Percentiles rank a stretch among this genome's conserved stretches.
These are phyloP conservation scores for Malurus cyaneus DNA, from an alignment of 2,113 vertebrate genomes.

Conservation along the genomic window DNA sequence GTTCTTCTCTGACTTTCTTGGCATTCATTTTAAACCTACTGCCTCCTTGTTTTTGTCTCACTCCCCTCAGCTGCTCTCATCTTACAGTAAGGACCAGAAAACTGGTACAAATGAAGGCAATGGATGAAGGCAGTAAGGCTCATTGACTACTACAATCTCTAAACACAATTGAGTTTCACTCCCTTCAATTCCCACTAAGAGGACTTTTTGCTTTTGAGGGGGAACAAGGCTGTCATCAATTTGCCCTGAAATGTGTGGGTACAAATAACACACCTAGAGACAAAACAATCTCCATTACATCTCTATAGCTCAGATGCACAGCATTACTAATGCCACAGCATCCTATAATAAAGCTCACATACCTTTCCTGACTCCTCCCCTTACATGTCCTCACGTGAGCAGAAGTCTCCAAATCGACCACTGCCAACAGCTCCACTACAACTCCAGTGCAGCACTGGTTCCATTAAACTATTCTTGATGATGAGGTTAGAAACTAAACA, in stretches of 20 bases:
- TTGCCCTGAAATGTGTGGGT: fast-evolving
- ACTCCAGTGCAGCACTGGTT: background rate
- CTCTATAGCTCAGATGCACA: background rate
- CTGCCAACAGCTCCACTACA: background rate
- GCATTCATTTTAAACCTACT: background rate
- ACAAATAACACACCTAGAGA: background rate
- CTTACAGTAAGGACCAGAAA: background rate
- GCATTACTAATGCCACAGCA: background rate
- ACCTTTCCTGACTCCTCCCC: background rate
- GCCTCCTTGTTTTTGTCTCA: background rate
- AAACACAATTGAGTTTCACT: background rate
- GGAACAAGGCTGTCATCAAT: background rate
- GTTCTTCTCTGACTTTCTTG: background rate
- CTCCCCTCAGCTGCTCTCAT: background rate
- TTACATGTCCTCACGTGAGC: background rate
- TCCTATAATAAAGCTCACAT: background rate
- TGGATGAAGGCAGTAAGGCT: background rate
- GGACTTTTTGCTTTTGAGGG: background rate
- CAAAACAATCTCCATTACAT: fast-evolving
- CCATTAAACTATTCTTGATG: fast-evolving
- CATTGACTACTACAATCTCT: background rate
- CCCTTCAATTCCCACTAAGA: background rate
- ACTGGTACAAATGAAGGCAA: background rate
- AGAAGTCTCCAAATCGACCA: background rate
- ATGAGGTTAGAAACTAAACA: background rate